Evolutionary conservation across 2,888 invertebrate genomes (phyloP).

Genomic region (Ditylenchus weischeri): DNA sequence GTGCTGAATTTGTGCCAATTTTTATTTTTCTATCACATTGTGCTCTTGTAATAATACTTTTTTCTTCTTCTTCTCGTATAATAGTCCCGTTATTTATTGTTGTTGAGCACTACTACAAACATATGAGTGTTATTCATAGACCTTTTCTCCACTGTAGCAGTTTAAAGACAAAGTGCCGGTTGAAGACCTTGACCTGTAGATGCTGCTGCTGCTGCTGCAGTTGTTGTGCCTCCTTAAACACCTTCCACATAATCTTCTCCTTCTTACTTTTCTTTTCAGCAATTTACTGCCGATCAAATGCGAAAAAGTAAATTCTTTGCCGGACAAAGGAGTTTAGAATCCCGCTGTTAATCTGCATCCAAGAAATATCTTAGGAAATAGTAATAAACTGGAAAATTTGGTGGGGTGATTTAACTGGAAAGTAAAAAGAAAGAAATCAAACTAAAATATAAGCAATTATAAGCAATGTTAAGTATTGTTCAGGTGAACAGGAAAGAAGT

Average conservation of each 20-base stretch:
- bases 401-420: too few relatives aligned
- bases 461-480: neutral
- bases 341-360: too few relatives aligned
- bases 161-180: neutral
- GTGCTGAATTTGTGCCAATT: neutral
- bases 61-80: neutral
- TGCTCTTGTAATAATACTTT: neutral
- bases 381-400: too few relatives aligned
- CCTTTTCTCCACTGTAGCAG: too few relatives aligned
- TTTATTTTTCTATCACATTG: neutral
- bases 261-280: too few relatives aligned
- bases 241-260: too few relatives aligned
- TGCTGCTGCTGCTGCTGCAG: too few relatives aligned
- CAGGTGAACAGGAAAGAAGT: slow-evolving; percentile 51
- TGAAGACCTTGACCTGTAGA: slow-evolving; percentile 4
- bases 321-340: too few relatives aligned
- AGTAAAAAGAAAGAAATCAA: neutral
- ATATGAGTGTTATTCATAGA: too few relatives aligned
- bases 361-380: too few relatives aligned
- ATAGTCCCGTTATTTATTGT: slow-evolving; percentile 1
- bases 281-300: too few relatives aligned
- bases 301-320: too few relatives aligned
- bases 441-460: neutral
- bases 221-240: neutral
- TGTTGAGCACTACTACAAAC: neutral